Percentiles rank a stretch among this genome's conserved stretches.
Evolutionary conservation across 53 echinoderm and acorn worm genomes (phyloP).

Genomic region (Zoroaster sp.): DNA sequence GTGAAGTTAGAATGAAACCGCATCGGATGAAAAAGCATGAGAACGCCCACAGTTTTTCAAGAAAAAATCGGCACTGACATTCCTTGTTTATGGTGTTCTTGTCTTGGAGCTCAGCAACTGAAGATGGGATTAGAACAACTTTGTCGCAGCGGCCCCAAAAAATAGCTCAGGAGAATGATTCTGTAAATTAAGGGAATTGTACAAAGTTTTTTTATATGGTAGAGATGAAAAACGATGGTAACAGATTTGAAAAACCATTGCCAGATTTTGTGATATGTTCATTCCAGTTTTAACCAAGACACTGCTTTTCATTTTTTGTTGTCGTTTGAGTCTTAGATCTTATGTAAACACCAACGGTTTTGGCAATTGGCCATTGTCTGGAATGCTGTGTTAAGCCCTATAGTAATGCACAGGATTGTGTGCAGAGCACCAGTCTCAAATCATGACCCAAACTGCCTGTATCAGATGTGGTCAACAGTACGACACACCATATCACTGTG

Average conservation of each 20-base stretch:
- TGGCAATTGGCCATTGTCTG: background rate
- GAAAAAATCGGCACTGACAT: background rate
- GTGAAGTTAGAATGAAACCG: background rate
- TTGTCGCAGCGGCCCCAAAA: background rate
- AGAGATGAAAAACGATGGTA: background rate
- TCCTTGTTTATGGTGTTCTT: conserved; percentile 20
- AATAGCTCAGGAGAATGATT: background rate
- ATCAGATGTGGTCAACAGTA: background rate
- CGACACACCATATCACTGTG: background rate
- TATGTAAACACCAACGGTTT: too few species aligned
- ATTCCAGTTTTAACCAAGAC: conserved; percentile 28
- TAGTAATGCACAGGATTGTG: background rate
- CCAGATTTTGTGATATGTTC: conserved; percentile 29
- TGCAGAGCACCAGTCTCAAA: background rate
- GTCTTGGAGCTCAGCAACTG: background rate
- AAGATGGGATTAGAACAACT: background rate
- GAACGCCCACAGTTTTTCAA: background rate
- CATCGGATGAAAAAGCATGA: background rate
- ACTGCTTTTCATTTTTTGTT: background rate
- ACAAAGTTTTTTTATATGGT: background rate
- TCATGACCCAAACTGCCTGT: background rate
- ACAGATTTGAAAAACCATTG: conserved; percentile 23
- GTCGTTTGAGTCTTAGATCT: background rate
- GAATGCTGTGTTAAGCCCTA: background rate
- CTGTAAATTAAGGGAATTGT: background rate